Base-by-base conservation (phyloP, 2,797 vertebrate species). In the Melanogrammus aeglefinus region DNA sequence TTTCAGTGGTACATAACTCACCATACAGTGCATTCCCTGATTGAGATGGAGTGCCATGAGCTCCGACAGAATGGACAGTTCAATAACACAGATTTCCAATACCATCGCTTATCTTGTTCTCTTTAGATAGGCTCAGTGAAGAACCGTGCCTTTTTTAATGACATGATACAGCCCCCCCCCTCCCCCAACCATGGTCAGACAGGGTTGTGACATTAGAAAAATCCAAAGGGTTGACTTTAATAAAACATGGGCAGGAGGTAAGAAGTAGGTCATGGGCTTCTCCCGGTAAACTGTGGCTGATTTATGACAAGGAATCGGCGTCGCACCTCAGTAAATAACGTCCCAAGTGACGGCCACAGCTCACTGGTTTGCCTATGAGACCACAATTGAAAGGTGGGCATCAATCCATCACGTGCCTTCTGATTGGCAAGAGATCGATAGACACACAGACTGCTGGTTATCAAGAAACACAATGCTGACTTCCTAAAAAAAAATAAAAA, bases 381-480 rank as follows among this genome's bases (percentile, higher is more conserved):
- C 29, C 76, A 83, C 21, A 24, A 70, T 1, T 27, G 33, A 75
- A 79, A 73, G 74, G 76, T 35, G 6, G 51, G 73, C 70, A 76
- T 77, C 80, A 86, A 83, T 84, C 83, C 83, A 44, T 47, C 27
- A 18, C 41, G 44, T 70, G 8, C n/a, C 66, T n/a, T 76, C 71
- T 8, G n/a, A 73, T 38, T 35, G 77, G 73, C 75, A 41, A 14
- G 0, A n/a, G 83, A 86, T 88, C 83, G 78, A 77, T 87, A 80
- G 79, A 76, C 75, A 71, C 76, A 72, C 80, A 79, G 78, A 84
- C 74, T 63, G 76, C 44, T 74, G 24, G 84, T 81, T 85, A 82
- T 86, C 82, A 80, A 86, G 85, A 70, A 86, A 85, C 83, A 86
- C 84, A 84, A 73, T 82, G 88, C 90, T 91, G 88, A 91, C 83